These are phyloP conservation scores for Drusus annulatus DNA, from an alignment of 1,140 invertebrate genomes.

Conservation along the genomic window DNA sequence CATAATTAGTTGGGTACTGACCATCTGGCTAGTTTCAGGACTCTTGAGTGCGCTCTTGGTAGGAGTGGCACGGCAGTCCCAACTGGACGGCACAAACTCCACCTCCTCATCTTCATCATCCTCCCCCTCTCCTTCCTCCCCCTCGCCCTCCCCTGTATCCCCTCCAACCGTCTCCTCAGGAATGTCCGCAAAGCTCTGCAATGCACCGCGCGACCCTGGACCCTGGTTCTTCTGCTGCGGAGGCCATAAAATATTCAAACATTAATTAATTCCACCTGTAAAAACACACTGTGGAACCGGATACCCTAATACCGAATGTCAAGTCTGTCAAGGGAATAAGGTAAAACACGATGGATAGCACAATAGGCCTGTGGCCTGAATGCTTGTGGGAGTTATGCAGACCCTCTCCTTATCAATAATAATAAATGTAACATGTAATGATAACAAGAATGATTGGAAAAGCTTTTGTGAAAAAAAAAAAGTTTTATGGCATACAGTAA, in stretches of 20 bases:
- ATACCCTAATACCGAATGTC: too few species aligned
- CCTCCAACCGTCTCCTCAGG: conserved; percentile 50
- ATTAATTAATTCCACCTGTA: too few species aligned
- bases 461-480: too few species aligned
- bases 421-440: too few species aligned
- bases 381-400: too few species aligned
- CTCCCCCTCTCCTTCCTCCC: background rate
- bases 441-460: too few species aligned
- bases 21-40: conserved; percentile 65
- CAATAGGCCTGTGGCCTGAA: too few species aligned
- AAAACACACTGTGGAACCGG: too few species aligned
- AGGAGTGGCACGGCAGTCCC: conserved; percentile 74
- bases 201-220: background rate
- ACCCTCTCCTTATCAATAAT: too few species aligned
- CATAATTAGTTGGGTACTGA: conserved; percentile 34
- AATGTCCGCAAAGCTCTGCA: conserved; percentile 41
- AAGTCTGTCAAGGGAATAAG: too few species aligned
- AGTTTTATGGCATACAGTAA: too few species aligned
- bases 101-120: conserved; percentile 71
- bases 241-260: background rate
- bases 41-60: conserved; percentile 73
- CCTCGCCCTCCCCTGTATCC: conserved; percentile 42
- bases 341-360: too few species aligned
- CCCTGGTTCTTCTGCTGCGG: conserved; percentile 42
- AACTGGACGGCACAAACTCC: conserved; percentile 75